These are phyloP conservation scores for Colletes collaris DNA, from an alignment of 2,888 invertebrate species.

Conservation along the genomic window DNA sequence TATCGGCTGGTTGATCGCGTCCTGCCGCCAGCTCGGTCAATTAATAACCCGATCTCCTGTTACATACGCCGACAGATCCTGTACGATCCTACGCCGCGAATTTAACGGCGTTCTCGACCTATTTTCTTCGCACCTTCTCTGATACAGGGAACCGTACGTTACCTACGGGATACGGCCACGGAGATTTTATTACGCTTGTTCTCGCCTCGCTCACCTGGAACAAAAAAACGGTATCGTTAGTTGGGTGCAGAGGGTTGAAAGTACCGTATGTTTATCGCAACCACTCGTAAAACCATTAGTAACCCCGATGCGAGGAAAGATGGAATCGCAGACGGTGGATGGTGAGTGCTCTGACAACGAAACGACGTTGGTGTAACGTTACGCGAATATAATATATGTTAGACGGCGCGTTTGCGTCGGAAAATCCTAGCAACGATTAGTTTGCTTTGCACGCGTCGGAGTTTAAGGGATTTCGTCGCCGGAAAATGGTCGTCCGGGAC, in stretches of 20 bases:
- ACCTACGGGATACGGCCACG: too few species aligned
- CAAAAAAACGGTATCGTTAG: slow-evolving; percentile 3
- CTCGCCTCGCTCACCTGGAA: slow-evolving; percentile 25
- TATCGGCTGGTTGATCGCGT: slow-evolving; percentile 48
- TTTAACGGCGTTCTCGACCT: slow-evolving; percentile 3
- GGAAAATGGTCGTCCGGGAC: slow-evolving; percentile 18
- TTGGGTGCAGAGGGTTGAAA: not conserved
- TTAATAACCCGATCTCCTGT: slow-evolving; percentile 46
- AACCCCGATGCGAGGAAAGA: too few species aligned
- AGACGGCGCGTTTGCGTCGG: too few species aligned
- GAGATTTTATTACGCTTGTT: too few species aligned
- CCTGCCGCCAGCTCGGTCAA: slow-evolving; percentile 28
- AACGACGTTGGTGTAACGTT: too few species aligned
- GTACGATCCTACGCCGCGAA: slow-evolving; percentile 13
- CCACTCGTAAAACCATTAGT: too few species aligned
- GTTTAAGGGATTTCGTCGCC: slow-evolving; percentile 7
- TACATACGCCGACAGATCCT: slow-evolving; percentile 19
- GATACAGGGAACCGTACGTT: too few species aligned
- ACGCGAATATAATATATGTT: too few species aligned
- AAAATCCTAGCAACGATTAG: too few species aligned
- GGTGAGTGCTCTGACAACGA: too few species aligned
- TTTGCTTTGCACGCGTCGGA: not conserved
- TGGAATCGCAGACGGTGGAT: too few species aligned
- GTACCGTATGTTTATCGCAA: too few species aligned
- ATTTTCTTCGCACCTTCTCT: not conserved